A percentile compares a stretch with the other conserved stretches of the same genome.
Evolutionary conservation across 2,797 vertebrate species (phyloP).

Genomic region (Oceanodroma leucorhoa): DNA sequence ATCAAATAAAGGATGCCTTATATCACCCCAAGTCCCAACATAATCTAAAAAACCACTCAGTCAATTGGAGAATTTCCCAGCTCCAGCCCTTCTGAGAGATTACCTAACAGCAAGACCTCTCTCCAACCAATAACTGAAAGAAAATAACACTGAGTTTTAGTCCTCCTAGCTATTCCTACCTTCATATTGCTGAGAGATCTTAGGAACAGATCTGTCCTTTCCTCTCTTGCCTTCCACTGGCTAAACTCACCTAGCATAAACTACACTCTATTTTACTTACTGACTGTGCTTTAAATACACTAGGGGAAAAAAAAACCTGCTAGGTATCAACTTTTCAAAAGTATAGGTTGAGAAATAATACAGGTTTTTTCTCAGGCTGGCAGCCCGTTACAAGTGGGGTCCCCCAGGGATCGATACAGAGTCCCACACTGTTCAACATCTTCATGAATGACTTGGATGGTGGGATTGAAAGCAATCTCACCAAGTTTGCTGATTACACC

Average conservation of each 20-base stretch:
- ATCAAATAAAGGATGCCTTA: neutral
- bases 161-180: neutral
- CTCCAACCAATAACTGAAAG: neutral
- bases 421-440: neutral
- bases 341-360: neutral
- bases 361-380: neutral
- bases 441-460: neutral
- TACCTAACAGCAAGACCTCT: neutral
- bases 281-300: neutral
- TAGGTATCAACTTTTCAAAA: neutral
- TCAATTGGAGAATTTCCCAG: neutral
- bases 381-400: neutral
- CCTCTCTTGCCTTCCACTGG: neutral
- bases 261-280: neutral
- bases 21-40: neutral
- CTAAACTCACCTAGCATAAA: neutral
- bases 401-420: neutral
- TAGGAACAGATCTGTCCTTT: neutral
- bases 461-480: neutral
- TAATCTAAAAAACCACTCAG: neutral
- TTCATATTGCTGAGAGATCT: neutral
- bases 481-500: too few relatives aligned
- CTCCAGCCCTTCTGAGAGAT: neutral
- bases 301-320: accelerated
- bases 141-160: neutral